Conservation (phyloP, 2,888 invertebrate species). For the Tineola bisselliella region DNA sequence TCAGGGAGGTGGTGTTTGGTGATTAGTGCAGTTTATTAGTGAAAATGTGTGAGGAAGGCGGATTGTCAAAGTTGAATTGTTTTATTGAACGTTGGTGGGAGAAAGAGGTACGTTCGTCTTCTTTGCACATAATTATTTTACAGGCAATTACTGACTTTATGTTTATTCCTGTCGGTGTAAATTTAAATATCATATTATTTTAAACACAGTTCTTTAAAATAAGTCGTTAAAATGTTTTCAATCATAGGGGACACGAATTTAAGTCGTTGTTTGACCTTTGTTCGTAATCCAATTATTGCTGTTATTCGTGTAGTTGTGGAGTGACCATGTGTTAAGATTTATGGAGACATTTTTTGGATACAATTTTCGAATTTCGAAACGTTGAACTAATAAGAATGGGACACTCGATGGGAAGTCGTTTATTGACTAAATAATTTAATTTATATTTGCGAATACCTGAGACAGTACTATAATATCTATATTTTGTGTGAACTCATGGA, state of each 20-base stretch:
- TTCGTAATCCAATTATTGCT: slow-evolving; percentile 56
- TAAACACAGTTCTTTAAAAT: neutral
- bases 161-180: no score
- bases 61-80: slow-evolving; percentile 36
- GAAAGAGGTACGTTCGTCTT: slow-evolving; percentile 38
- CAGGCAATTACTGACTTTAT: neutral
- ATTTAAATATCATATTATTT: no score
- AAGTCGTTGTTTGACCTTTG: slow-evolving; percentile 38
- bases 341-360: no score
- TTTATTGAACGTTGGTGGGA: slow-evolving; percentile 57
- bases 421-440: no score
- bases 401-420: no score
- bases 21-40: neutral
- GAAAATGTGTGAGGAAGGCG: slow-evolving; percentile 28
- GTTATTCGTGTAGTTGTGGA: slow-evolving; percentile 22
- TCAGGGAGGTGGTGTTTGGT: neutral
- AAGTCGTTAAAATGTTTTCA: neutral
- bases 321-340: neutral
- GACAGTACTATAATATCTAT: no score
- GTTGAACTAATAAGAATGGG: no score
- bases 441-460: no score
- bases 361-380: no score
- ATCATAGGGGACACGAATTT: neutral
- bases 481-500: neutral
- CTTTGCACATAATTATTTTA: no score